A percentile compares a stretch with the other conserved stretches of the same genome.
These are phyloP conservation scores for Agrochola litura DNA, from an alignment of 2,888 invertebrate genomes.

Conservation along the genomic window DNA sequence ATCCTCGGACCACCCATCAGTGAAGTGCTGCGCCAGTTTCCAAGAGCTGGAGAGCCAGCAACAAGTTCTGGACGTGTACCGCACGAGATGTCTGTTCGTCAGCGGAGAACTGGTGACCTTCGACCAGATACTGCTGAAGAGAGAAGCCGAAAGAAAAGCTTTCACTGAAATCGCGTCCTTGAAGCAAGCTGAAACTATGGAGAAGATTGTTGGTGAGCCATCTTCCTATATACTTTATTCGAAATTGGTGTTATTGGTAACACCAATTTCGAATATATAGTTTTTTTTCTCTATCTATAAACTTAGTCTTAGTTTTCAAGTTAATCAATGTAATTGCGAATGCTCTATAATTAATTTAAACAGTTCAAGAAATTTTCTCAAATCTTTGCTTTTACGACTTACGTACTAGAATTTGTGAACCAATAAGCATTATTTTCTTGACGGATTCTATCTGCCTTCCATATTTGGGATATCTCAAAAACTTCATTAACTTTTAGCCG, in stretches of 20 bases:
- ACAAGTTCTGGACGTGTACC: constrained; percentile 86
- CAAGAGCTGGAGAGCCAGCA: constrained; percentile 87
- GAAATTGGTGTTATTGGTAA: not conserved
- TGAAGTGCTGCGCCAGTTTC: constrained; percentile 89
- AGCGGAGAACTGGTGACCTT: constrained; percentile 89
- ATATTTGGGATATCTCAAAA: not conserved
- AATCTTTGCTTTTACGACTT: not conserved
- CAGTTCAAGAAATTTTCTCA: not conserved
- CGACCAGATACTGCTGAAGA: constrained; percentile 86
- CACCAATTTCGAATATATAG: not conserved
- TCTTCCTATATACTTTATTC: not conserved
- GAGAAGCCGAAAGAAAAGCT: constrained; percentile 85
- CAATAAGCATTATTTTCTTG: not conserved
- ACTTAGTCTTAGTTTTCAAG: not conserved
- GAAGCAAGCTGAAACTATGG: constrained; percentile 88
- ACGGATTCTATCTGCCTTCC: not conserved
- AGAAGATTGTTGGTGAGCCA: constrained; percentile 82
- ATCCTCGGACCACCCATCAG: constrained; percentile 88
- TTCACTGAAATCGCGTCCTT: constrained; percentile 89
- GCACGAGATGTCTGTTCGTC: constrained; percentile 87
- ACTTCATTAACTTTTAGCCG: constrained; percentile 74
- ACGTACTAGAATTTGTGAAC: not conserved
- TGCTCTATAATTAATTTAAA: not conserved
- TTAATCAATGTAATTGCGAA: not conserved
- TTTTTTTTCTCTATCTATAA: not conserved